phyloP scores from a whole-genome alignment of 2,888 invertebrate species.

The Flexamia atlantica region DNA sequence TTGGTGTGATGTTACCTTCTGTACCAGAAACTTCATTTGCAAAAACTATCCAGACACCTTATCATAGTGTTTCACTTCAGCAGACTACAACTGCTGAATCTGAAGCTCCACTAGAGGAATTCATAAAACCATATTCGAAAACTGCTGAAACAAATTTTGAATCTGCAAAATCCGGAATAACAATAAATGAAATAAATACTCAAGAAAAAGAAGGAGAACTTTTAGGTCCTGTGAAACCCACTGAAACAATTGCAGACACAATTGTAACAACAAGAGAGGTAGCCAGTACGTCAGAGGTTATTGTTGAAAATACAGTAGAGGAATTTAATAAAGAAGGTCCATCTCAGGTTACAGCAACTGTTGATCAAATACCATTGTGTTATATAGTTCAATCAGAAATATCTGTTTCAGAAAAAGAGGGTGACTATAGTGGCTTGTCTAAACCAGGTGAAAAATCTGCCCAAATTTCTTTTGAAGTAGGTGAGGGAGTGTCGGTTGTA shows the following conservation, averaged over 20 bases:
- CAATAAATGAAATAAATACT: conserved; percentile 74
- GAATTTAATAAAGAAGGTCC: conserved; percentile 65
- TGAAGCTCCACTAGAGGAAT: conserved; percentile 71
- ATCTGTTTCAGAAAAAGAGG: conserved; percentile 74
- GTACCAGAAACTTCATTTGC: conserved; percentile 64
- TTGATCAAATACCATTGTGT: conserved; percentile 72
- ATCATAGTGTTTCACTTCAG: conserved; percentile 67
- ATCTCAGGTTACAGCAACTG: conserved; percentile 74
- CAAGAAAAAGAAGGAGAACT: conserved; percentile 74
- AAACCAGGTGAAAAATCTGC: conserved; percentile 72
- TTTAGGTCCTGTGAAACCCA: conserved; percentile 68
- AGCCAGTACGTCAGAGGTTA: conserved; percentile 66
- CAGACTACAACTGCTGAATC: conserved; percentile 67
- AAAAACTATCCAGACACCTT: conserved; percentile 66
- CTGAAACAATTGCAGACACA: conserved; percentile 63
- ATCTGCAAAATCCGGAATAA: conserved; percentile 72
- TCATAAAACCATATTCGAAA: conserved; percentile 72
- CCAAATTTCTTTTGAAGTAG: conserved; percentile 70
- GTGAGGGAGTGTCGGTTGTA: conserved; percentile 68
- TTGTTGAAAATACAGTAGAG: conserved; percentile 66
- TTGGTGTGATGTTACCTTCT: conserved; percentile 60
- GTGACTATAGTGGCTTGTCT: conserved; percentile 74
- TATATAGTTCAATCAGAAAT: conserved; percentile 75
- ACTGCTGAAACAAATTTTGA: conserved; percentile 72
- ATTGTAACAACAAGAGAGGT: conserved; percentile 63